Base-by-base conservation (phyloP, 2,888 invertebrate genomes). In the Mesorhabditis belari region DNA sequence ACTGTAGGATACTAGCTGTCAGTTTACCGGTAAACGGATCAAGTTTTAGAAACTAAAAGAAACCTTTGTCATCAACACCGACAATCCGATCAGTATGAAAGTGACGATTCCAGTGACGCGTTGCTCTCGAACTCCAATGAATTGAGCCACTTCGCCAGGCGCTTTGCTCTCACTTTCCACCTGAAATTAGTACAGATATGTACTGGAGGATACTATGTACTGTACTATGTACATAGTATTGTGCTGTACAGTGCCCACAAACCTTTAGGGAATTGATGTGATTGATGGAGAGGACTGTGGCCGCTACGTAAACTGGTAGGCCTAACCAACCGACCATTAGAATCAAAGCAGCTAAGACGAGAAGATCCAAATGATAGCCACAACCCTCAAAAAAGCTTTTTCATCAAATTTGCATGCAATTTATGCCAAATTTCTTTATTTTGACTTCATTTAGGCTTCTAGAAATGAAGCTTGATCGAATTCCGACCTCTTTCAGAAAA, bases 71-170 rank as follows among this genome's bases (percentile, higher is more conserved):
- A 96, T 83, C 55, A 92, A 85, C 2, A 96, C 94, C 3, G 95
- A 95, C 61, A 90, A 85, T 3, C 95, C 96, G 77, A 95, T 93
- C 82, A 91, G 90, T 57, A 92, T 81, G 83, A 94, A 95, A 77
- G 96, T 94, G 63, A 90, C 81, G 59, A 94, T 88, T 79, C 93
- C 93, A 4, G 95, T 95, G 1, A 88, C 88, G 77, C 95, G 87
- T 82, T 96, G 94, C 80, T 92, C 95, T 80, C 90, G 87, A 19
- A 95, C 92, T 58, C 96, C 95, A 66, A 95, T 85, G 82, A 96
- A 95, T 81, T 90, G 91, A 0, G 95, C 93, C 76, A 91, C 91
- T 82, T 98, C 96, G 64, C 96, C 95, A 0, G 96, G 96, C 2
- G 95, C 95, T 6, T 93, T 90, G 82, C 92, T 91, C 83, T 94